Evolutionary conservation across 2,888 invertebrate species (phyloP), one percentile per base, ranked within the genome.

Genomic region (Gastrophysa polygoni): DNA sequence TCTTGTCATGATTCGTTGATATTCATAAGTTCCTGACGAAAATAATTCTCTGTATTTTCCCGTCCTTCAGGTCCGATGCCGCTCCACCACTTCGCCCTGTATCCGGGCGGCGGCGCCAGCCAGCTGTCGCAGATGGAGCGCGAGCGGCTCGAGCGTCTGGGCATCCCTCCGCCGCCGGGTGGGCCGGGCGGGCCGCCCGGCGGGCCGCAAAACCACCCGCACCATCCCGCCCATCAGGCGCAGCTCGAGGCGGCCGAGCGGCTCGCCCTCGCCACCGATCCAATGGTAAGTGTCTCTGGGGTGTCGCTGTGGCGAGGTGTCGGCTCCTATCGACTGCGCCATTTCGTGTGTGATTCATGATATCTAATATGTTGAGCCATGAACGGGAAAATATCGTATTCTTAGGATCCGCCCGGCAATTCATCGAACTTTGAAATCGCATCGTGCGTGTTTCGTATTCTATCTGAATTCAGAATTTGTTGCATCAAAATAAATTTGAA

Each of bases 191-290:
- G 85, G 38, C 84, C 83, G 18, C 85, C 83, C 59, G 86, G 83
- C 60, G 86, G 85, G 51, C 83, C 86, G 64, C 86, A 85, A 49
- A 82, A 81, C 63, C 78, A 77, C 17, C 85, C 85, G 60, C 85
- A 84, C 63, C 81, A 84, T 29, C 86, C 86, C 64, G 86, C 86
- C 60, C 80, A 80, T 63, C 78, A 79, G 10, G 89, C 89, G 63
- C 89, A 89, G 80, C 82, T 90, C 62, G 89, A 90, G 74, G 88
- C 87, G 73, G 89, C 92, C 73, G 93, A 94, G 82, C 84, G 93
- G 71, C 83, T 92, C 70, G 92, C 93, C 66, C 84, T 93, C 75
- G 93, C 95, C 66, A 91, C 93, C 70, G 95, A 96, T 83, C 95
- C 95, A 67, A 93, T 96, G 91, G 91, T 90, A 82, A 81, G 81